Conservation (phyloP, 2,888 invertebrate species). For the Drosophila nr. perissopoda region DNA sequence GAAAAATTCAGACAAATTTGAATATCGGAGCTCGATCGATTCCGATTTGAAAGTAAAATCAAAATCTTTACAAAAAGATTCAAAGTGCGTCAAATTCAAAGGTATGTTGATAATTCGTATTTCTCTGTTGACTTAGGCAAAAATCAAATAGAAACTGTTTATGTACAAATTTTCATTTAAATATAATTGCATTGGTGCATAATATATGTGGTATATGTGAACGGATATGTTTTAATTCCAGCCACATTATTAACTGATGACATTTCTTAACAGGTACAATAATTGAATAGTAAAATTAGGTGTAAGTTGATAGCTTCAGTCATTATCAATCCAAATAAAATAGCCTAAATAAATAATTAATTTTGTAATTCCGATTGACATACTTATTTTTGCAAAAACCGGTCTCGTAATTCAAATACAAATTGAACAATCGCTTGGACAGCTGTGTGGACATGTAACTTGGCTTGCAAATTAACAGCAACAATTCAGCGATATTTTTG, state of each 20-base stretch:
- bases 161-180: background rate
- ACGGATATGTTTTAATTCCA: background rate
- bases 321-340: background rate
- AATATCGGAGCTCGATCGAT: background rate
- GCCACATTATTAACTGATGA: background rate
- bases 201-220: background rate
- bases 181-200: background rate
- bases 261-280: background rate
- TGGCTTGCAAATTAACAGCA: slow-evolving; percentile 21
- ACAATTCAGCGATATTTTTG: slow-evolving; percentile 31
- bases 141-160: background rate
- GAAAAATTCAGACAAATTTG: background rate
- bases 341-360: background rate
- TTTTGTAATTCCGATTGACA: background rate
- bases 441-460: background rate
- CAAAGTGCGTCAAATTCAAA: slow-evolving; percentile 3
- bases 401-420: slow-evolving; percentile 2
- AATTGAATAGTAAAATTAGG: background rate
- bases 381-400: background rate
- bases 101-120: slow-evolving; percentile 13
- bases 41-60: background rate
- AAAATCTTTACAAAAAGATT: background rate
- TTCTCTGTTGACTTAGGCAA: background rate
- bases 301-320: background rate
- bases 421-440: slow-evolving; percentile 26